Evolutionary conservation across 2,888 invertebrate species (phyloP).

Genomic region (Sesia bembeciformis): DNA sequence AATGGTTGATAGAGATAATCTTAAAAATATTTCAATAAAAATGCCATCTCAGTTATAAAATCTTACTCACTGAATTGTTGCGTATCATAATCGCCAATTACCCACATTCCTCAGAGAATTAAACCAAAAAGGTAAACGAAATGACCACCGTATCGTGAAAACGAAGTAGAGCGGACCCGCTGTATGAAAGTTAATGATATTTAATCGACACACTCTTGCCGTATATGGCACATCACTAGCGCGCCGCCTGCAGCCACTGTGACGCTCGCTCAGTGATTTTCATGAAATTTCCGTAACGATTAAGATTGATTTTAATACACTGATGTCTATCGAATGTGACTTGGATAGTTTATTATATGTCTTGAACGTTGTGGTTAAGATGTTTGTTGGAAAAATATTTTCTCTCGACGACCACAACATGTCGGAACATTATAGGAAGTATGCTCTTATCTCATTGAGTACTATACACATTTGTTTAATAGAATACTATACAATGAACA

Average conservation of each 20-base stretch:
- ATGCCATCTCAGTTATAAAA: neutral
- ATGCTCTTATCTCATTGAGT: too few species aligned
- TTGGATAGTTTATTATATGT: conserved; percentile 7
- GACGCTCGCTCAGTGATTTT: conserved; percentile 14
- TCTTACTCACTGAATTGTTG: neutral
- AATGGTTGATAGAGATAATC: too few species aligned
- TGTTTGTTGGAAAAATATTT: too few species aligned
- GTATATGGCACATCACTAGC: conserved; percentile 42
- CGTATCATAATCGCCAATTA: neutral
- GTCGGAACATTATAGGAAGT: too few species aligned
- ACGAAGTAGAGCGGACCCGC: conserved; percentile 22
- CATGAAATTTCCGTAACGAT: conserved; percentile 20
- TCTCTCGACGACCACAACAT: too few species aligned
- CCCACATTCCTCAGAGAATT: neutral
- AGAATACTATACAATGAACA: too few species aligned
- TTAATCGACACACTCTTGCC: conserved; percentile 39
- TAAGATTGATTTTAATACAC: neutral
- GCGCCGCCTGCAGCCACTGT: conserved; percentile 2
- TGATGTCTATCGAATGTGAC: neutral
- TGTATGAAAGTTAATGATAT: conserved; percentile 53
- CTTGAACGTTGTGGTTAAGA: too few species aligned
- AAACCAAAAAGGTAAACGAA: neutral
- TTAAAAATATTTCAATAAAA: too few species aligned
- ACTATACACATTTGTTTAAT: too few species aligned
- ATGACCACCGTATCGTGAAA: conserved; percentile 5